Evolutionary conservation across 2,888 invertebrate species (phyloP), one percentile per base, ranked within the genome.

Genomic region (Epicampocera succincta): DNA sequence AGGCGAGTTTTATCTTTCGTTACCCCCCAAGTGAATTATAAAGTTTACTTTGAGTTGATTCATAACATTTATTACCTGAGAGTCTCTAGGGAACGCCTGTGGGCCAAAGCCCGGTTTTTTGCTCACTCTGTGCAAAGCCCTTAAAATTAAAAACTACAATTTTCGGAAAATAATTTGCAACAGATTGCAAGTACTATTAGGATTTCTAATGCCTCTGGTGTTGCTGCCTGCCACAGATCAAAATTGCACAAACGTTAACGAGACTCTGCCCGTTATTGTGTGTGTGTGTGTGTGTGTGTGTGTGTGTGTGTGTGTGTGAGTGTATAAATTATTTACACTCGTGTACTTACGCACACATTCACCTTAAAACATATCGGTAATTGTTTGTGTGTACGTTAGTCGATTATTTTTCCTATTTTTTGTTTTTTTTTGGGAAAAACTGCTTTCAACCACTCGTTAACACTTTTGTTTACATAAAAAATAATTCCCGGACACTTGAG

Each of bases 371-470:
- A 33, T 33, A 33, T 6, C 29, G 29, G 6, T 5, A 33, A 33
- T 33, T 33, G 9, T 33, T 9, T 33, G 1, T 15, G 19, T 29
- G 1, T 9, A 33, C 15, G 29, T 33, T 33, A 33, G 1, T 9
- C 9, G 33, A 25, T 25, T 25, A 25, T 25, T 25, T 25, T 25
- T 25, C 5, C 25, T n/a, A n/a, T n/a, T n/a, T n/a, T 46, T 15
- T 21, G 33, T 46, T 13, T 52, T 13, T 17, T 71, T 73, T 72
- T 75, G 65, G 56, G 58, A 33, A 72, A 83, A 77, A 69, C 81
- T 77, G 72, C 84, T 83, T 84, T 86, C 87, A 87, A 86, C 86
- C 87, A 88, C 87, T 88, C 86, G 88, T 88, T 88, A 88, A 88
- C 87, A 84, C 86, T 86, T 68, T 85, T 86, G 78, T 78, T 78